phyloP scores from a whole-genome alignment of 2,113 vertebrate genomes.

The Aptenodytes forsteri region DNA sequence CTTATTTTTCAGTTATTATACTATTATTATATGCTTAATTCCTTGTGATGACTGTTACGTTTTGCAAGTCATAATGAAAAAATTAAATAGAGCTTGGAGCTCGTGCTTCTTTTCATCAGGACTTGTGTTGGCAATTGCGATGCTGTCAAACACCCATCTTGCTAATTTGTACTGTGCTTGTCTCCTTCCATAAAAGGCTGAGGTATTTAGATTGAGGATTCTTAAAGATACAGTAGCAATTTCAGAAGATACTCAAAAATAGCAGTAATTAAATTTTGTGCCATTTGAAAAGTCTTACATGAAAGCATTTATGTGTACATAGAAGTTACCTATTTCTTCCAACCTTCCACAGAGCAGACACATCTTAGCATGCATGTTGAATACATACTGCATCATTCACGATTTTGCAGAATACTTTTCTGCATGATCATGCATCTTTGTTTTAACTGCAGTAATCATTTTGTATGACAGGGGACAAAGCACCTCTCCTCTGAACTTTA shows the following conservation, averaged over 20 bases:
- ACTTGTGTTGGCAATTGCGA: neutral
- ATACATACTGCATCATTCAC: neutral
- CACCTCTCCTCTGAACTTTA: neutral
- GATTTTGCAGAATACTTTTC: neutral
- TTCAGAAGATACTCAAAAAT: neutral
- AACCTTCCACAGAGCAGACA: neutral
- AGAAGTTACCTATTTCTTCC: neutral
- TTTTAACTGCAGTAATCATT: neutral
- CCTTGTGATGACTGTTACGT: neutral
- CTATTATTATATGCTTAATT: neutral
- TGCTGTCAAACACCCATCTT: constrained; percentile 41
- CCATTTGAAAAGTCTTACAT: neutral
- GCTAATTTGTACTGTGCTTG: constrained; percentile 47
- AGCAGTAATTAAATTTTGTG: neutral
- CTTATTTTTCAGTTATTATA: neutral
- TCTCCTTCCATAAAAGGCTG: constrained; percentile 73
- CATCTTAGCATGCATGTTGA: neutral
- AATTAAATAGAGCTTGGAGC: constrained; percentile 8
- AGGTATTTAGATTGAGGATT: constrained; percentile 69
- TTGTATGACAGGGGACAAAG: neutral
- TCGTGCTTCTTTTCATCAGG: neutral
- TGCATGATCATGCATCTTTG: neutral
- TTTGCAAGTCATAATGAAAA: constrained; percentile 21
- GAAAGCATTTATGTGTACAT: neutral
- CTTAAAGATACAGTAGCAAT: constrained; percentile 65